These are phyloP conservation scores for Acrocephalus arundinaceus DNA, from an alignment of 2,113 vertebrate genomes.

Conservation along the genomic window DNA sequence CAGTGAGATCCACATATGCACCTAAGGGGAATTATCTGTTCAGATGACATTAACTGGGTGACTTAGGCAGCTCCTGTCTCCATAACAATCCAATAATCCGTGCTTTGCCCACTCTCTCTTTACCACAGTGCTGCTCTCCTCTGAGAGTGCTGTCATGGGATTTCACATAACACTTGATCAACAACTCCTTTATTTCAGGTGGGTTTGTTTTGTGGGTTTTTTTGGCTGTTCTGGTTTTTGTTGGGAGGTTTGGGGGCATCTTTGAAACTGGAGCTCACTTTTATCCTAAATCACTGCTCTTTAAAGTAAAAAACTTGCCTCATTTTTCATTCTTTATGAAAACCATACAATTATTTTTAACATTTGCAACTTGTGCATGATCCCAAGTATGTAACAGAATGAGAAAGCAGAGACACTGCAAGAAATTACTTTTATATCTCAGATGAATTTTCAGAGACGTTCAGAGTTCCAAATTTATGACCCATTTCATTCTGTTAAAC, in stretches of 20 bases:
- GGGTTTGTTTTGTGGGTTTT: accelerated
- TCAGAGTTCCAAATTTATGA: background rate
- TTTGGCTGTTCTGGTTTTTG: background rate
- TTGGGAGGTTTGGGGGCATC: background rate
- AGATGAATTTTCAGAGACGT: background rate
- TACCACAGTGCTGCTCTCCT: background rate
- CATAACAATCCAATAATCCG: background rate
- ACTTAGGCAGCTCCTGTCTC: background rate
- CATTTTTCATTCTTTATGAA: background rate
- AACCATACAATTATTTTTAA: background rate
- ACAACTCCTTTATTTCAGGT: background rate
- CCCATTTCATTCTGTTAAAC: background rate
- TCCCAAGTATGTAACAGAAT: background rate
- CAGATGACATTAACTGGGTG: background rate
- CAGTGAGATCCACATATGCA: background rate
- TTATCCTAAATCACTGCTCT: background rate
- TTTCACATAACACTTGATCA: background rate
- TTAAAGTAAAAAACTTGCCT: background rate
- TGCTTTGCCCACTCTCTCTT: background rate
- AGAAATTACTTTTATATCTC: background rate
- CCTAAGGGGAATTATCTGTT: background rate
- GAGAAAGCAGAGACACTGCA: background rate
- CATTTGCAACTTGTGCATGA: background rate
- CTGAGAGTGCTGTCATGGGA: background rate
- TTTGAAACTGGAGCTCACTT: background rate